Evolutionary conservation across 1,140 invertebrate species (phyloP).

Genomic region (Solenopsis invicta): DNA sequence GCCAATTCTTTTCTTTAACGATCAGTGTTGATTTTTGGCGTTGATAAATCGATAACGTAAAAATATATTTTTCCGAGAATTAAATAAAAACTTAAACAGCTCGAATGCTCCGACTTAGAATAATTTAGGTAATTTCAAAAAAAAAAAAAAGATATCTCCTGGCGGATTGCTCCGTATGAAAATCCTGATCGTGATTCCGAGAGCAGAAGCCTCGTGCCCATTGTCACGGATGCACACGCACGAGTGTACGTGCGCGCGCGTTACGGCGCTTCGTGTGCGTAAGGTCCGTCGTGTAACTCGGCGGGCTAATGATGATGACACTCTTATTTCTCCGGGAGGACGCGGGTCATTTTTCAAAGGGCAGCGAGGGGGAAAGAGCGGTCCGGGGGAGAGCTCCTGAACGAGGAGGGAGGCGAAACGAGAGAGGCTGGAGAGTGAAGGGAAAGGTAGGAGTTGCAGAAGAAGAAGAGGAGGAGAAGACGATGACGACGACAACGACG

Average conservation of each 20-base stretch:
- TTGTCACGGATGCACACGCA: slow-evolving; percentile 39
- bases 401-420: slow-evolving; percentile 57
- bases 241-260: slow-evolving; percentile 15
- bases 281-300: slow-evolving; percentile 77
- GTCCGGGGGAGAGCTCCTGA: slow-evolving; percentile 56
- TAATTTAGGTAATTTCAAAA: not conserved
- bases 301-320: slow-evolving; percentile 84
- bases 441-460: slow-evolving; percentile 38
- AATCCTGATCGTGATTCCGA: slow-evolving; percentile 15
- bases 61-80: not conserved
- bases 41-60: not conserved
- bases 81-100: slow-evolving; percentile 7
- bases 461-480: slow-evolving; percentile 55
- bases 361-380: slow-evolving; percentile 67
- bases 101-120: not conserved
- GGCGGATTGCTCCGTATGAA: slow-evolving; percentile 13
- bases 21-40: no score
- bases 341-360: slow-evolving; percentile 84
- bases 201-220: slow-evolving; percentile 49
- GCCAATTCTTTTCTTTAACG: not conserved
- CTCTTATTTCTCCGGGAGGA: slow-evolving; percentile 81
- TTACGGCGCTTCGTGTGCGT: slow-evolving; percentile 52
- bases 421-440: slow-evolving; percentile 38
- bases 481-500: slow-evolving; percentile 50
- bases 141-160: not conserved